phyloP scores from a whole-genome alignment of 2,113 vertebrate genomes.

The Sprattus sprattus region DNA sequence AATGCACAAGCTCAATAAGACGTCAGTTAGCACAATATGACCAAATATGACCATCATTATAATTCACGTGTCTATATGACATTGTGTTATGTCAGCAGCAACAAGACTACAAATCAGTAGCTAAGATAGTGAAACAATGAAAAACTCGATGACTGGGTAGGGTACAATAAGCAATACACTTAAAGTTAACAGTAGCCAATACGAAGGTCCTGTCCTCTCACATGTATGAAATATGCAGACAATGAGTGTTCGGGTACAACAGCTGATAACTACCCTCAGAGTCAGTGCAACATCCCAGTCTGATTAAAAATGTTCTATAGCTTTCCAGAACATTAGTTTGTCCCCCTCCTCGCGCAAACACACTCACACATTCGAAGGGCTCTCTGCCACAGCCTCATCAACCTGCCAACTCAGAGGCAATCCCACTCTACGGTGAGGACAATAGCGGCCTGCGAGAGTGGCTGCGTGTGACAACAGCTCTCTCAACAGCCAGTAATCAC shows the following conservation, averaged over 20 bases:
- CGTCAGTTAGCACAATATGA: too few species aligned
- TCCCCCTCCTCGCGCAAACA: neutral
- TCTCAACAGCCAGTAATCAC: conserved; percentile 20
- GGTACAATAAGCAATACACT: neutral
- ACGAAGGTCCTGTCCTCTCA: neutral
- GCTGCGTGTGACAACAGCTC: neutral
- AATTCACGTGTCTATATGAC: too few species aligned
- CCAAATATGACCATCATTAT: too few species aligned
- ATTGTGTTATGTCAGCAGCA: too few species aligned
- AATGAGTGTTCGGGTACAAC: neutral
- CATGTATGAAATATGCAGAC: neutral
- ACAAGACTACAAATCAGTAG: too few species aligned
- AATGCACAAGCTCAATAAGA: too few species aligned
- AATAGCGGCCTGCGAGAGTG: conserved; percentile 66
- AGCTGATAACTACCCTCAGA: neutral
- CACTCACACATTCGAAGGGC: conserved; percentile 56
- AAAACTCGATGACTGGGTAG: too few species aligned
- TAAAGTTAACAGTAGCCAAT: neutral
- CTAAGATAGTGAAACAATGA: too few species aligned
- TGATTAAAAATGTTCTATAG: neutral
- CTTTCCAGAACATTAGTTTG: neutral
- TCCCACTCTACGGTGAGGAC: conserved; percentile 69
- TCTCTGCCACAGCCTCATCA: conserved; percentile 61
- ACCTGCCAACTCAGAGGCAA: conserved; percentile 63
- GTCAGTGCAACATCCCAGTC: neutral